Evolutionary conservation across 1,140 invertebrate species (phyloP).

Genomic region (Pogonus chalceus): DNA sequence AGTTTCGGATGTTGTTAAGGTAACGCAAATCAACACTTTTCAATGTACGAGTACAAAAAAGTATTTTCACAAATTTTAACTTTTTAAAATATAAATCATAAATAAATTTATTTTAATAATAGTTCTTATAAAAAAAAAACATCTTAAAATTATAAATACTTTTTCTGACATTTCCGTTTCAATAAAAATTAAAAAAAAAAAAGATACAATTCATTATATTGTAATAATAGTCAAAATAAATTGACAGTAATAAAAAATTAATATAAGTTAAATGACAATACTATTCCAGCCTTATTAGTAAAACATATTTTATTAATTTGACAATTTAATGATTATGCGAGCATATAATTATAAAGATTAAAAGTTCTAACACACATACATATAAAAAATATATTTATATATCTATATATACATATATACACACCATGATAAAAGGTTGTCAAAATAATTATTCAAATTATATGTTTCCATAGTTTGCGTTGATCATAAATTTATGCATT

Average conservation of each 20-base stretch:
- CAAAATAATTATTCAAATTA: conserved; percentile 8
- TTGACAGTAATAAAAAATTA: no score
- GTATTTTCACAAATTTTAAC: no score
- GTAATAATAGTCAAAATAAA: background rate
- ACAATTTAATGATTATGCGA: background rate
- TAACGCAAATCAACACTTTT: no score
- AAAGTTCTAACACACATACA: no score
- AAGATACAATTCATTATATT: background rate
- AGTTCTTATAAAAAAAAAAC: no score
- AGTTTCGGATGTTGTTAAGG: no score
- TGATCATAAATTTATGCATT: background rate
- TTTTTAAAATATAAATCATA: no score
- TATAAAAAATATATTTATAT: background rate
- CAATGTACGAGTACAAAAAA: no score
- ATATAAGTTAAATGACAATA: no score
- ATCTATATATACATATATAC: background rate
- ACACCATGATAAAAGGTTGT: background rate
- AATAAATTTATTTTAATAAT: no score
- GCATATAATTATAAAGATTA: conserved; percentile 4
- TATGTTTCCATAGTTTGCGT: background rate
- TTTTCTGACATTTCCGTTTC: background rate
- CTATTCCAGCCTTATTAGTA: conserved; percentile 2
- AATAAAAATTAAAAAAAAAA: background rate
- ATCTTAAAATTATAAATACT: no score
- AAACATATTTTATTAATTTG: conserved; percentile 8